Percentiles rank a stretch among this genome's conserved stretches.
Evolutionary conservation across 1,140 invertebrate genomes (phyloP).

Genomic region (Penaeus chinensis): DNA sequence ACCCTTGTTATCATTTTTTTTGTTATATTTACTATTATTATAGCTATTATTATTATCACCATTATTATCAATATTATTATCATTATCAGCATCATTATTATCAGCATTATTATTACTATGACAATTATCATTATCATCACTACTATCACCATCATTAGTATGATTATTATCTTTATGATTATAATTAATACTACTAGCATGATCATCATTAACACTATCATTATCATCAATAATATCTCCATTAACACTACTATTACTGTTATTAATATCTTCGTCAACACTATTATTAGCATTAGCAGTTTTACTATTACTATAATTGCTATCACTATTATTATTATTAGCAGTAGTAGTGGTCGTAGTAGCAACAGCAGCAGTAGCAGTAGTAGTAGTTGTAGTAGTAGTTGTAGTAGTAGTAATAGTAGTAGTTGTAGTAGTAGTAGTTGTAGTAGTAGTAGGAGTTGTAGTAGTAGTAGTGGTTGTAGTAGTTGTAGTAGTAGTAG

Average conservation of each 20-base stretch:
- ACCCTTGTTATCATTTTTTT: too few relatives aligned
- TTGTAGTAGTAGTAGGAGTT: background rate
- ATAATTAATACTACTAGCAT: constrained; percentile 18
- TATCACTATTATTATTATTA: too few relatives aligned
- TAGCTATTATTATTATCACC: too few relatives aligned
- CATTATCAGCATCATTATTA: too few relatives aligned
- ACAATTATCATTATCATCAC: background rate
- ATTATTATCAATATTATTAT: too few relatives aligned
- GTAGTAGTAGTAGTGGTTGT: constrained; percentile 14
- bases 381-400: constrained; percentile 27
- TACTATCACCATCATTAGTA: constrained; percentile 2
- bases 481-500: constrained; percentile 17
- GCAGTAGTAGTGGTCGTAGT: constrained; percentile 1
- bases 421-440: constrained; percentile 4
- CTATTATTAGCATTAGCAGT: too few relatives aligned
- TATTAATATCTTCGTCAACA: too few relatives aligned
- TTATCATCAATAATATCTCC: background rate
- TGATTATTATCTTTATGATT: constrained; percentile 23
- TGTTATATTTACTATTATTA: too few relatives aligned
- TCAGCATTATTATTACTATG: too few relatives aligned
- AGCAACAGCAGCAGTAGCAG: constrained; percentile 19
- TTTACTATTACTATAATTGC: too few relatives aligned
- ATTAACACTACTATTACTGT: too few relatives aligned
- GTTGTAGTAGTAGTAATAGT: constrained; percentile 18
- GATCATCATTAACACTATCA: constrained; percentile 7